Base-by-base conservation (phyloP, 2,888 invertebrate genomes). In the Noctua pronuba region DNA sequence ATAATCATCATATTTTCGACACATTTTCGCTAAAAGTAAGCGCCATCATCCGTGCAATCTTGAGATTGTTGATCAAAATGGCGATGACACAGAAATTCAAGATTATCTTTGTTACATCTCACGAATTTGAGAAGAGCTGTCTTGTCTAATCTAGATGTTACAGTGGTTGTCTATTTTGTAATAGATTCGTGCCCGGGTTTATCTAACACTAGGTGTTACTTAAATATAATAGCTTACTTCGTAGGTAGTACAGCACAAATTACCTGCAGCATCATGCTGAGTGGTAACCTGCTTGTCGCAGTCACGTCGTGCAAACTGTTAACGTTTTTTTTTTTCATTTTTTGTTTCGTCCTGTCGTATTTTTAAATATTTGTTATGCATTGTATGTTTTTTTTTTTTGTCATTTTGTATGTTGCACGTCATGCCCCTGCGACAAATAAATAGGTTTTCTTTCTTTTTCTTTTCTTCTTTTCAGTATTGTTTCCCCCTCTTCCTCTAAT, bases 1-100 rank as follows among this genome's bases (percentile, higher is more conserved):
- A 84, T 58, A 64, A 65, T 71, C 64, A 88, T 88, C 87, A 85
- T 68, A 80, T 87, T 84, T 82, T 82, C 75, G 86, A 67, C 79
- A 88, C 78, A 76, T 82, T 81, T 72, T 75, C 28, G 75, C 72
- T 55, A 77, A 79, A 65, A 75, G 13, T 52, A 41, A 49, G 41
- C 31, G 13, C 8, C 49, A 77, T 79, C 68, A 68, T 69, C 28
- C 69, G 18, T 58, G 78, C 67, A 75, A 85, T 85, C 80, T 87
- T 28, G 49, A 77, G 87, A 78, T 86, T 62, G 73, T 38, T n/a
- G 28, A 87, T 87, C 87, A 75, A 82, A 77, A 82, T 65, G 65
- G 70, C 52, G 88, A 87, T 88, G 83, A 60, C 84, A 74, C 76
- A 80, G 58, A 77, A 79, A 52, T 73, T 44, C 44, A 41, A 72